Percentiles rank a stretch among this genome's conserved stretches.
Conservation (phyloP, 2,113 vertebrate species). For the Actinemys pallida region DNA sequence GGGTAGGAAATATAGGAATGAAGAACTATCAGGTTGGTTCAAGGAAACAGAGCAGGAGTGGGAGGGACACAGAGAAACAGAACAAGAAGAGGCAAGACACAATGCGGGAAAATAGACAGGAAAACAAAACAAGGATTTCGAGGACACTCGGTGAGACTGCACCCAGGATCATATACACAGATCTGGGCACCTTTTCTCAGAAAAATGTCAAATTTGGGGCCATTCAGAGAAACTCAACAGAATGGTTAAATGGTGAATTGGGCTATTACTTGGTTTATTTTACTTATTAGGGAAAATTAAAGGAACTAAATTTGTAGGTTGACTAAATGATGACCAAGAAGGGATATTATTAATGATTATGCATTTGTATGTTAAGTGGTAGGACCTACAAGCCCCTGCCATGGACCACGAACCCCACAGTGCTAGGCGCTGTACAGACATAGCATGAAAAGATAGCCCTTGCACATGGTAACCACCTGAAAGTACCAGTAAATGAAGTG, state of each 20-base stretch:
- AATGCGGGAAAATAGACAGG: constrained; percentile 41
- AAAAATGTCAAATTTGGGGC: background rate
- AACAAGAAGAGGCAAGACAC: constrained; percentile 49
- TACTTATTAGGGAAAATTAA: background rate
- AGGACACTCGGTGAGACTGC: constrained; percentile 20
- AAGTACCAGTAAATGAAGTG: rapidly evolving
- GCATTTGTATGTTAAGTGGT: background rate
- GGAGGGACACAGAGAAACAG: constrained; percentile 33
- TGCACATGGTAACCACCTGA: background rate
- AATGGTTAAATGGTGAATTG: background rate
- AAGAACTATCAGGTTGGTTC: background rate
- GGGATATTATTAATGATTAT: background rate
- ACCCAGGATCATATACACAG: background rate
- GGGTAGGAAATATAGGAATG: background rate
- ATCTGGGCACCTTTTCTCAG: background rate
- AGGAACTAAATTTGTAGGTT: background rate
- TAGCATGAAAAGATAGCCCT: background rate
- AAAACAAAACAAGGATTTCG: constrained; percentile 1
- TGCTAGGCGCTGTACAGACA: rapidly evolving
- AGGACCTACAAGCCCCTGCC: background rate
- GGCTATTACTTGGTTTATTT: constrained; percentile 1
- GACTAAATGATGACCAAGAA: constrained; percentile 10
- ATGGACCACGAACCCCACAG: background rate
- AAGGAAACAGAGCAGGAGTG: constrained; percentile 38
- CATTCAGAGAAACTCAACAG: background rate